These are phyloP conservation scores for Promerops cafer DNA, from an alignment of 2,113 vertebrate genomes.

Conservation along the genomic window DNA sequence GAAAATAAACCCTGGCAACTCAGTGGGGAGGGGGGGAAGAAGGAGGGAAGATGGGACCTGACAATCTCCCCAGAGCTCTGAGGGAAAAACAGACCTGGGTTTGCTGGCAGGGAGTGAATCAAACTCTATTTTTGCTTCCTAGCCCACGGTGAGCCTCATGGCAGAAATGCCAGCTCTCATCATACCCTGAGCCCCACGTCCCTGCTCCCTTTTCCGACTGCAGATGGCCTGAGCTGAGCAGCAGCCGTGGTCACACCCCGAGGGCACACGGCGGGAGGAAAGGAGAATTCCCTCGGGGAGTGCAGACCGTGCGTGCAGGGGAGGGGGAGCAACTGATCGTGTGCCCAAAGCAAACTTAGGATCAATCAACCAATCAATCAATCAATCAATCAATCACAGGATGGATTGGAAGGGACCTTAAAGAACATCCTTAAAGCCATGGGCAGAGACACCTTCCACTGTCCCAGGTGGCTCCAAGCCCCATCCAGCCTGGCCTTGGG, in stretches of 20 bases:
- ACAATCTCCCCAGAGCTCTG: constrained; percentile 42
- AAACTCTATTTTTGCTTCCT: constrained; percentile 50
- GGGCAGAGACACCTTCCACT: not conserved
- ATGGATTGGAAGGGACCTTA: not conserved
- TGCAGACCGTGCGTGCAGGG: rapidly evolving
- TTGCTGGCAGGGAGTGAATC: constrained; percentile 31
- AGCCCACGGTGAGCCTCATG: constrained; percentile 26
- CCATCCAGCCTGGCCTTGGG: not conserved
- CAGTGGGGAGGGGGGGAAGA: not conserved
- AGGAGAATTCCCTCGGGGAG: not conserved
- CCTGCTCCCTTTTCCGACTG: not conserved
- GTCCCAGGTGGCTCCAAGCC: not conserved
- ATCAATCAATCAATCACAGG: not conserved
- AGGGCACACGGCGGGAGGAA: not conserved
- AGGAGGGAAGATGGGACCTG: constrained; percentile 46
- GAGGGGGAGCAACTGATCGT: not conserved
- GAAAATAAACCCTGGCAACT: constrained; percentile 26
- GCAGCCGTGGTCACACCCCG: rapidly evolving
- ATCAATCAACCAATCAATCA: not conserved
- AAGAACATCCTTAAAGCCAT: rapidly evolving
- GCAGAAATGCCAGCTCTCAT: constrained; percentile 46
- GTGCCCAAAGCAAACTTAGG: not conserved
- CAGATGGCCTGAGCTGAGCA: not conserved
- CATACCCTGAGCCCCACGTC: not conserved
- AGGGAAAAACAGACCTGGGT: constrained; percentile 46